Percentiles rank a stretch among this genome's conserved stretches.
phyloP scores from a whole-genome alignment of 2,888 invertebrate species.

The Mythimna impura region DNA sequence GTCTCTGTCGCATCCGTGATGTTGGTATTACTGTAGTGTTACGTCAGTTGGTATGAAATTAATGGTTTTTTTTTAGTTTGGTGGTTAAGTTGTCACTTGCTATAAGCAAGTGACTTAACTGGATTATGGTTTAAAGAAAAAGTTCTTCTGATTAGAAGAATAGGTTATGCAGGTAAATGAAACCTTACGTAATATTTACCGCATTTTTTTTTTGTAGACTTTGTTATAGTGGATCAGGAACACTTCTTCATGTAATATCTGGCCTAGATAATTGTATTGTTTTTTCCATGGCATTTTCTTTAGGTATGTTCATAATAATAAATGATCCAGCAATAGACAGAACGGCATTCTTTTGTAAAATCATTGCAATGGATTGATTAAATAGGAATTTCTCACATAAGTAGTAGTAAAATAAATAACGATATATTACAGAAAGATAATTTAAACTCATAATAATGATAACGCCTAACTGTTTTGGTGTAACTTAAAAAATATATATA shows the following conservation, averaged over 20 bases:
- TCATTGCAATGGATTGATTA: background rate
- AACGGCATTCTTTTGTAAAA: background rate
- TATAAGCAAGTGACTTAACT: background rate
- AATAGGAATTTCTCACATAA: background rate
- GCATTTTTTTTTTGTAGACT: too few relatives aligned
- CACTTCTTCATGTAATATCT: background rate
- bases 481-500: background rate
- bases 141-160: background rate
- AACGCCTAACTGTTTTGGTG: too few relatives aligned
- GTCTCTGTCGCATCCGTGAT: constrained; percentile 45
- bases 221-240: too few relatives aligned
- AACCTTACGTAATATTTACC: too few relatives aligned
- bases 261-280: background rate
- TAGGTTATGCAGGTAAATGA: too few relatives aligned
- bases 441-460: background rate
- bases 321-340: background rate
- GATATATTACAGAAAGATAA: background rate
- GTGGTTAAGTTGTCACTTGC: background rate
- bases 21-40: constrained; percentile 25
- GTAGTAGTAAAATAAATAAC: background rate
- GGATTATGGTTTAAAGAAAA: background rate
- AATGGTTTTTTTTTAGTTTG: constrained; percentile 2
- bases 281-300: background rate
- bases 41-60: constrained; percentile 15
- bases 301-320: background rate